phyloP scores from a whole-genome alignment of 2,797 vertebrate genomes.

The Numenius phaeopus region DNA sequence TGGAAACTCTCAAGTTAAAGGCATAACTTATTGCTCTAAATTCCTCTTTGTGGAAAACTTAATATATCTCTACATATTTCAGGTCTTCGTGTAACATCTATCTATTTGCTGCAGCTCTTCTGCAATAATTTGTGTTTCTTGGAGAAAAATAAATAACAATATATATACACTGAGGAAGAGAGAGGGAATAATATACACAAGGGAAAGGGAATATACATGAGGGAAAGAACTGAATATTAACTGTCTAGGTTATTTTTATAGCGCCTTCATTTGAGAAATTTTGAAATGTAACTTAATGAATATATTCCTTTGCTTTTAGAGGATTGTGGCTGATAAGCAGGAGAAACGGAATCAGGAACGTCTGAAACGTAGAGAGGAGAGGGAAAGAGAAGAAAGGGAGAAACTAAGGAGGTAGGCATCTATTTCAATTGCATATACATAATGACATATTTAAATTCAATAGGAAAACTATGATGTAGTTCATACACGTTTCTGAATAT shows the following conservation, averaged over 20 bases:
- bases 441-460: neutral
- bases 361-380: constrained; percentile 86
- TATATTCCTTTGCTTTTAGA: constrained; percentile 80
- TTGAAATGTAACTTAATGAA: neutral
- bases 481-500: neutral
- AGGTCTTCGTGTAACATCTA: neutral
- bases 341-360: constrained; percentile 91
- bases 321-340: constrained; percentile 95
- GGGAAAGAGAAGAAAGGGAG: constrained; percentile 87
- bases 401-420: constrained; percentile 83
- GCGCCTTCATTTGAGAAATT: neutral
- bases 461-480: neutral
- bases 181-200: constrained; percentile 1
- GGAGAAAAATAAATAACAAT: neutral
- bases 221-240: constrained; percentile 9
- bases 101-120: constrained; percentile 17
- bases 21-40: constrained; percentile 5
- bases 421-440: neutral
- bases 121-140: constrained; percentile 26
- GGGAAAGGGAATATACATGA: neutral
- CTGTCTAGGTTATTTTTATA: constrained; percentile 14
- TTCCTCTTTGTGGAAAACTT: constrained; percentile 2
- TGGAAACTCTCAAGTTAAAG: neutral
- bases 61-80: neutral
- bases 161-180: constrained; percentile 39